Evolutionary conservation across 1,140 invertebrate species (phyloP).

Genomic region (Medauroidea extradentata): DNA sequence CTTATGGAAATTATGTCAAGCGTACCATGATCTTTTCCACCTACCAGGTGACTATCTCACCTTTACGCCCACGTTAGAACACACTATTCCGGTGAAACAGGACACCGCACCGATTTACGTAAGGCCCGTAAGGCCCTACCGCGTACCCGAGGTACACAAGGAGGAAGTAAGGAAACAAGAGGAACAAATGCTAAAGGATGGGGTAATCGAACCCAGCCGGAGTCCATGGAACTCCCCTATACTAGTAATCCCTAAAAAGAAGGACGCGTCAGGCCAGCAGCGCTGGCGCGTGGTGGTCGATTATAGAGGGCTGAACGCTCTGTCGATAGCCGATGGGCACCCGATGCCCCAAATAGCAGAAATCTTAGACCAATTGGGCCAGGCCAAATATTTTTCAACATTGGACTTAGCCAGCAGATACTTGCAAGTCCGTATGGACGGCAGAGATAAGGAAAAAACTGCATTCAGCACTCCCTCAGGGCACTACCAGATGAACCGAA

Average conservation of each 20-base stretch:
- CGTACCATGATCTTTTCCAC: background rate
- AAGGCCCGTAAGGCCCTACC: background rate
- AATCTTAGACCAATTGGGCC: constrained; percentile 42
- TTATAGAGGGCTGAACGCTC: constrained; percentile 28
- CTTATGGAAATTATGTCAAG: no score
- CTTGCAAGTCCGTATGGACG: constrained; percentile 45
- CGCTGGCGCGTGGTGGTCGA: constrained; percentile 18
- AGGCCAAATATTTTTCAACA: constrained; percentile 37
- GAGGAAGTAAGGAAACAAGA: constrained; percentile 8
- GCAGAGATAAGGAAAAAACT: constrained; percentile 41
- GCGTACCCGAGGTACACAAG: background rate
- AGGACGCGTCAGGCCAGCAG: constrained; percentile 10
- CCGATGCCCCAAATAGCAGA: constrained; percentile 47
- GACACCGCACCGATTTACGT: background rate
- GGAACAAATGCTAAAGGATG: constrained; percentile 15
- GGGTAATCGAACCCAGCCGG: constrained; percentile 19
- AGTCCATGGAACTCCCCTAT: constrained; percentile 25
- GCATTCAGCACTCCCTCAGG: constrained; percentile 40
- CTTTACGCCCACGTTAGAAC: background rate
- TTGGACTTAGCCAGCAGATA: constrained; percentile 47
- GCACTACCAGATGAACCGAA: constrained; percentile 37
- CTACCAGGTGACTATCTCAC: constrained; percentile 10
- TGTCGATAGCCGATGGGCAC: constrained; percentile 32
- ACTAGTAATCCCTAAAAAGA: constrained; percentile 25
- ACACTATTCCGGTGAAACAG: background rate